A percentile compares a stretch with the other conserved stretches of the same genome.
phyloP scores from a whole-genome alignment of 1,140 invertebrate genomes.

The Carposina sasakii region DNA sequence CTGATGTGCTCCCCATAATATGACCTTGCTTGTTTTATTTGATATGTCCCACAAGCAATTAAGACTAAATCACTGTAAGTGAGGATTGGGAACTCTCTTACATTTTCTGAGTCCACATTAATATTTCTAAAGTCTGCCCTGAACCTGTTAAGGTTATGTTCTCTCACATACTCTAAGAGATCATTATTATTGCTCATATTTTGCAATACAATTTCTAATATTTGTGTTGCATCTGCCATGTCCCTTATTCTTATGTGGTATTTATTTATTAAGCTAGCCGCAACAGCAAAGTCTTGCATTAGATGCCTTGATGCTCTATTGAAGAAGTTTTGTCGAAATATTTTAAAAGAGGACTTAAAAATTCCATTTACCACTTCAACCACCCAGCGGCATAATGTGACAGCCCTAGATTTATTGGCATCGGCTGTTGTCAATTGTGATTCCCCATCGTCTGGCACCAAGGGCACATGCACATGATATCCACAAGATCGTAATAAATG shows the following conservation, averaged over 20 bases:
- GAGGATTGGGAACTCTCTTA: background rate
- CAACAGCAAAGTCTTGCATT: conserved; percentile 24
- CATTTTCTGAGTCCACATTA: too few relatives aligned
- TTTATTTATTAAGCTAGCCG: conserved; percentile 25
- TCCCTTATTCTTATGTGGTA: too few relatives aligned
- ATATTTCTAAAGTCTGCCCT: too few relatives aligned
- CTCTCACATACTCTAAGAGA: too few relatives aligned
- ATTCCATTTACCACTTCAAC: conserved; percentile 14
- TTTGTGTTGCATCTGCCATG: too few relatives aligned
- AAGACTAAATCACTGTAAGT: background rate
- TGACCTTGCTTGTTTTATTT: conserved; percentile 20
- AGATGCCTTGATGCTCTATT: conserved; percentile 15
- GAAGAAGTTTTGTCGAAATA: conserved; percentile 27
- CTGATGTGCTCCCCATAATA: conserved; percentile 22
- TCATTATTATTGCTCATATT: too few relatives aligned
- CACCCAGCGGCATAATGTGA: conserved; percentile 1
- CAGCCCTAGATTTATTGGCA: conserved; percentile 14
- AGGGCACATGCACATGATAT: too few relatives aligned
- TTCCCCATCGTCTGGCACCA: conserved; percentile 21
- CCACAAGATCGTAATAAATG: too few relatives aligned
- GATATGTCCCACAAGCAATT: conserved; percentile 11
- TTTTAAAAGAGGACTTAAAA: conserved; percentile 27
- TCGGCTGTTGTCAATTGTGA: conserved; percentile 23
- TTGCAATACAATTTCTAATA: too few relatives aligned
- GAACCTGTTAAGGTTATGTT: too few relatives aligned